These are phyloP conservation scores for Microtus agrestis DNA, from an alignment of 2,797 vertebrate species.

Conservation along the genomic window DNA sequence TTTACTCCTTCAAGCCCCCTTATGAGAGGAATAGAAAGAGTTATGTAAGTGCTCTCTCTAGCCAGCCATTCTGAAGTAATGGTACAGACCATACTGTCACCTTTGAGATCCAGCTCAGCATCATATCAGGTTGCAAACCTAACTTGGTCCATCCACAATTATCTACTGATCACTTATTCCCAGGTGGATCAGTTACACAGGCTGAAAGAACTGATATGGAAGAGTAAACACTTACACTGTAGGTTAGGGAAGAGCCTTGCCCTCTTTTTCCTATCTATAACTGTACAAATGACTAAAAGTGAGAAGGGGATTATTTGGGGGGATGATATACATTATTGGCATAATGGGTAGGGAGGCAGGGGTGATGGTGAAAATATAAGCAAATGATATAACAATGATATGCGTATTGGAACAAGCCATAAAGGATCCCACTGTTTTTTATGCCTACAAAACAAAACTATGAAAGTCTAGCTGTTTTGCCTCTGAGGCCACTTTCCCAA, in stretches of 20 bases:
- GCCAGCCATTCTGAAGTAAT: neutral
- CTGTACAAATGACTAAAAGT: neutral
- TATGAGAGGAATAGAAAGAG: neutral
- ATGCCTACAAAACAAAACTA: neutral
- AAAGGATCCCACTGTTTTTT: neutral
- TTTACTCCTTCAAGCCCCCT: neutral
- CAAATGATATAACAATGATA: neutral
- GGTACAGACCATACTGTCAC: neutral
- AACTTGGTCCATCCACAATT: neutral
- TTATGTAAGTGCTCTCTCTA: neutral
- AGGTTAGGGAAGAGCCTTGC: neutral
- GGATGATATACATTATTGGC: neutral
- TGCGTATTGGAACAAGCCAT: too few species aligned
- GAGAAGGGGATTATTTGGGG: neutral
- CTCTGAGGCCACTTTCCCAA: neutral
- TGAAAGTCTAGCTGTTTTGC: neutral
- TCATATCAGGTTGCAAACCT: neutral
- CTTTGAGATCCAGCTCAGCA: neutral
- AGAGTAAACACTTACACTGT: neutral
- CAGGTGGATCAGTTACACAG: neutral
- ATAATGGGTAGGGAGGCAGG: neutral
- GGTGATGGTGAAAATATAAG: neutral
- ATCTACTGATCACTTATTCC: neutral
- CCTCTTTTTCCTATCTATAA: neutral
- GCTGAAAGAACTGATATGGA: neutral